Percentiles rank a stretch among this genome's conserved stretches.
Evolutionary conservation across 1,140 invertebrate species (phyloP).

Genomic region (Apis dorsata): DNA sequence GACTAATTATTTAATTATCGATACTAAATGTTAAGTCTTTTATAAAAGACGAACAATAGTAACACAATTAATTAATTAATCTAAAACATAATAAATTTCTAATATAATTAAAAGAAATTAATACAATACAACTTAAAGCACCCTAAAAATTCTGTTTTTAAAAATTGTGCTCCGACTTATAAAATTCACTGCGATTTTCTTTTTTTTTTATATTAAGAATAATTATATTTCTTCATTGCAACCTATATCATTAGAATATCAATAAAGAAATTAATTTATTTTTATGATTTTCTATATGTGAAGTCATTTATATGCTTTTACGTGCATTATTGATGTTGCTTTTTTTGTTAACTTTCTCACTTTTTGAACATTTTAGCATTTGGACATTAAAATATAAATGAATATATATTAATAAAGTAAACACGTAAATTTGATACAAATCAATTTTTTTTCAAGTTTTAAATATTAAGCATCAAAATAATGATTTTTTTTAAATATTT

Average conservation of each 20-base stretch:
- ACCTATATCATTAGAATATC: background rate
- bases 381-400: background rate
- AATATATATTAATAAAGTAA: constrained; percentile 2
- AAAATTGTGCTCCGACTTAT: constrained; percentile 43
- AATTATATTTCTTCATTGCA: background rate
- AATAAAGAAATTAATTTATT: constrained; percentile 18
- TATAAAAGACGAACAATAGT: constrained; percentile 34
- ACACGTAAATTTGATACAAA: background rate
- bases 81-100: background rate
- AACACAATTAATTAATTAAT: constrained; percentile 15
- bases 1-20: constrained; percentile 21
- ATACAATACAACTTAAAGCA: constrained; percentile 34
- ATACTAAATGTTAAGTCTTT: constrained; percentile 30
- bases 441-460: background rate
- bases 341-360: constrained; percentile 15
- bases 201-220: background rate
- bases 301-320: constrained; percentile 25
- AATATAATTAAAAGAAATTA: constrained; percentile 10
- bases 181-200: constrained; percentile 39
- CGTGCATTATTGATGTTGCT: constrained; percentile 29
- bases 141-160: constrained; percentile 7
- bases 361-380: background rate
- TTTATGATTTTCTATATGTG: constrained; percentile 21
- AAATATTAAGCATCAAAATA: background rate
- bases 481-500: background rate